phyloP scores from a whole-genome alignment of 2,888 invertebrate genomes.

The Tetanocera ferruginea region DNA sequence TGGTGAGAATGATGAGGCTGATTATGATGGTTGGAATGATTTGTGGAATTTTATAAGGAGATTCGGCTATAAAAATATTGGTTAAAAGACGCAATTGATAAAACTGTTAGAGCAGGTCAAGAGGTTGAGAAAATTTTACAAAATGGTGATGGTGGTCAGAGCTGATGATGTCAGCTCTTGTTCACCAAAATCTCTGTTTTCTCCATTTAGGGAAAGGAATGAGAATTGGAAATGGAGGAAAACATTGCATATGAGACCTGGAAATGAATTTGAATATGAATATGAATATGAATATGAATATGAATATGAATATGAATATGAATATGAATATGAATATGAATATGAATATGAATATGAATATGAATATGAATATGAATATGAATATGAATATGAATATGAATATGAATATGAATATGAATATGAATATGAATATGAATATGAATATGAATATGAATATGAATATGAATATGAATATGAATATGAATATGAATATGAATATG shows the following conservation, averaged over 20 bases:
- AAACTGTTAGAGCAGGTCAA: too few relatives aligned
- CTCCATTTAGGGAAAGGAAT: too few relatives aligned
- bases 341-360: neutral
- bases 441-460: neutral
- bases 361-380: neutral
- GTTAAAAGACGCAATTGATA: too few relatives aligned
- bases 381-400: neutral
- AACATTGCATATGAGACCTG: too few relatives aligned
- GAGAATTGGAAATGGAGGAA: too few relatives aligned
- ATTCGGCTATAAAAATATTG: too few relatives aligned
- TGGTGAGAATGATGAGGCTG: slow-evolving; percentile 2
- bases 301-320: neutral
- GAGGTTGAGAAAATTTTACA: too few relatives aligned
- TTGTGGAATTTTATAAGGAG: too few relatives aligned
- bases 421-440: neutral
- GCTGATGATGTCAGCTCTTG: too few relatives aligned
- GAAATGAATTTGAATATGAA: neutral
- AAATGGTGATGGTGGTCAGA: neutral
- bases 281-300: neutral
- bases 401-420: neutral
- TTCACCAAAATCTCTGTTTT: too few relatives aligned
- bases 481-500: neutral
- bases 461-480: neutral
- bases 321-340: neutral
- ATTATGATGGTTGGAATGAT: neutral